Conservation (phyloP, 1,140 invertebrate species). For the Euura saliciscinereae region DNA sequence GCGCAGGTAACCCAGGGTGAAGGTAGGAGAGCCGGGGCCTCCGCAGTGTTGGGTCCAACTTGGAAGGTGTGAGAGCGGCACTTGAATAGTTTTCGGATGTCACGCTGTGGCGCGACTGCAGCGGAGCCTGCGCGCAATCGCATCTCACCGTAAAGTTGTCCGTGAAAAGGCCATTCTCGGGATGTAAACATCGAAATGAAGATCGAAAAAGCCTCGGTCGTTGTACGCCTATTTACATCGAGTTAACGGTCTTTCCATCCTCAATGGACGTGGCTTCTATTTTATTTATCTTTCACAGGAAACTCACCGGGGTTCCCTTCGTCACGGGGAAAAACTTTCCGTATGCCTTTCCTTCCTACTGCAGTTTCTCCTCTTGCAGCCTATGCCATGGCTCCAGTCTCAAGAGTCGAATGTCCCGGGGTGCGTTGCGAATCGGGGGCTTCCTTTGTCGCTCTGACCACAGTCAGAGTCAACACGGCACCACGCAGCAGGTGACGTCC, state of each 20-base stretch:
- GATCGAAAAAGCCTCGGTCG: conserved; percentile 29
- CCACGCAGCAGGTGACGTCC: conserved; percentile 44
- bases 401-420: conserved; percentile 23
- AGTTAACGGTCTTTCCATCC: conserved; percentile 56
- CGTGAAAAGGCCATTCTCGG: conserved; percentile 49
- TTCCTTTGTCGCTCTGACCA: conserved; percentile 50
- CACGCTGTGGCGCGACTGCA: not conserved
- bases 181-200: conserved; percentile 45
- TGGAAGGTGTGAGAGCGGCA: not conserved
- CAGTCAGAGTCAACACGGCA: conserved; percentile 49
- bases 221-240: conserved; percentile 38
- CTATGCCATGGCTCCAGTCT: not conserved
- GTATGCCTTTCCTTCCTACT: too few relatives aligned
- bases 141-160: conserved; percentile 47
- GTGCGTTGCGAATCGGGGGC: conserved; percentile 51
- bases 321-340: conserved; percentile 19
- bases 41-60: too few relatives aligned
- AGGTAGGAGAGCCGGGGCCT: not conserved
- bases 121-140: not conserved
- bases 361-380: too few relatives aligned
- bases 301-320: conserved; percentile 46
- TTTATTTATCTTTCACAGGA: conserved; percentile 44
- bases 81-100: conserved; percentile 2
- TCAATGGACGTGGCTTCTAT: conserved; percentile 36
- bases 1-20: not conserved